Evolutionary conservation across 2,113 vertebrate genomes (phyloP), one percentile per base, ranked within the genome.

Genomic region (Pelecanoides urinatrix): DNA sequence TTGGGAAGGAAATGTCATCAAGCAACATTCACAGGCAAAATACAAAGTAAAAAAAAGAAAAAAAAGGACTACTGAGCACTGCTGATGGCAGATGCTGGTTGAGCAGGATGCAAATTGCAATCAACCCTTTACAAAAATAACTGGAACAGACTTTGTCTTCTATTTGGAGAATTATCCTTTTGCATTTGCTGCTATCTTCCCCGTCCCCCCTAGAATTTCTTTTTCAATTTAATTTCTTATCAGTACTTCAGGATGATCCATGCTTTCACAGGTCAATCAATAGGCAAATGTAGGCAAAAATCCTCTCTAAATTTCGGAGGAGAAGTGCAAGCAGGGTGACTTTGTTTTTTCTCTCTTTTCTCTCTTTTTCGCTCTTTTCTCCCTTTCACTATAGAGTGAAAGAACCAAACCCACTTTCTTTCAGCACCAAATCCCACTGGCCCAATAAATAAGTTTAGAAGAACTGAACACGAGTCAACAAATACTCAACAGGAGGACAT

Each of bases 41-140:
- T 94, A 92, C n/a, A 83, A 86, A 87, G 27, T 53, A 23, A 70
- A 81, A 63, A 63, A 78, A 53, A 19, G 18, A 75, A 45, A 29
- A 74, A 84, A 82, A 63, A 63, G 30, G 47, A 79, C 88, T 85
- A 80, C 88, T 89, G 85, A 96, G 80, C 29, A 52, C 45, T 88
- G 94, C 90, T 96, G 96, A 96, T 93, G 92, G 95, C 95, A 97
- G 96, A 97, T 97, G 96, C 95, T 92, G 91, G 68, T 94, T 94
- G 94, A 95, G 97, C 89, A 96, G 83, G 94, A 97, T 97, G 95
- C 95, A 97, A 97, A 97, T 96, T 97, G 97, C 95, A 97, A 97
- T 97, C 95, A 97, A 29, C 26, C 91, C 93, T 66, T 97, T 96
- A 96, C 96, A 96, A 96, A 97, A 97, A 97, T 95, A 96, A 97